A percentile compares a stretch with the other conserved stretches of the same genome.
phyloP scores from a whole-genome alignment of 2,113 vertebrate species.

The Peromyscus maniculatus region DNA sequence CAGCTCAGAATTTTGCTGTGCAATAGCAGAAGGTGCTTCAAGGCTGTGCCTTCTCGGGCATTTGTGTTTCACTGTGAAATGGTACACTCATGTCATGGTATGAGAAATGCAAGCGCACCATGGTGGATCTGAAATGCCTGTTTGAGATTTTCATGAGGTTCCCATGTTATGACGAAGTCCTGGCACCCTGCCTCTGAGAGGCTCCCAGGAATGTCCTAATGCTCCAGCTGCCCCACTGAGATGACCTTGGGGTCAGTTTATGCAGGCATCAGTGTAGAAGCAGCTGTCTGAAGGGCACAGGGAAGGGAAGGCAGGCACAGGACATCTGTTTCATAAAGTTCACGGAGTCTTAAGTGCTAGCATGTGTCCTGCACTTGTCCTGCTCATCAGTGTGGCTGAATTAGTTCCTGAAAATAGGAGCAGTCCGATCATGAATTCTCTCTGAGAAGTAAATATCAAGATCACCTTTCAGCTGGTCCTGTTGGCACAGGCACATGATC shows the following conservation, averaged over 20 bases:
- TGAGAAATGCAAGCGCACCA: neutral
- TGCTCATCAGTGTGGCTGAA: rapidly evolving
- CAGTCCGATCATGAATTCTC: rapidly evolving
- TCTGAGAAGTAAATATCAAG: neutral
- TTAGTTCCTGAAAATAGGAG: neutral
- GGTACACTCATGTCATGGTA: neutral
- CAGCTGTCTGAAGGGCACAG: neutral
- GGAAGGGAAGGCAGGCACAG: neutral
- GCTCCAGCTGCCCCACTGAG: neutral
- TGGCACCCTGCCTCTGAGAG: neutral
- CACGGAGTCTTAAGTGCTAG: neutral
- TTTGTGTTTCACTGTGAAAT: neutral
- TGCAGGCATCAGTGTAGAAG: neutral
- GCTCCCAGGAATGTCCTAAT: neutral
- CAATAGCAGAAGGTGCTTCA: no score
- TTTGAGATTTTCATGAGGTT: neutral
- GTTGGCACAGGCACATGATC: neutral
- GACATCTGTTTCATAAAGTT: rapidly evolving
- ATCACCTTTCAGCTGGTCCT: neutral
- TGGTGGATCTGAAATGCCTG: neutral
- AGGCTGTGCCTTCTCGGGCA: neutral
- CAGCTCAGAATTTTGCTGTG: neutral
- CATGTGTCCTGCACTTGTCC: neutral
- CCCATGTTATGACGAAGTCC: neutral
- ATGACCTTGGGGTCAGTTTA: neutral